phyloP scores from a whole-genome alignment of 2,888 invertebrate species.

The Pyrgus malvae region DNA sequence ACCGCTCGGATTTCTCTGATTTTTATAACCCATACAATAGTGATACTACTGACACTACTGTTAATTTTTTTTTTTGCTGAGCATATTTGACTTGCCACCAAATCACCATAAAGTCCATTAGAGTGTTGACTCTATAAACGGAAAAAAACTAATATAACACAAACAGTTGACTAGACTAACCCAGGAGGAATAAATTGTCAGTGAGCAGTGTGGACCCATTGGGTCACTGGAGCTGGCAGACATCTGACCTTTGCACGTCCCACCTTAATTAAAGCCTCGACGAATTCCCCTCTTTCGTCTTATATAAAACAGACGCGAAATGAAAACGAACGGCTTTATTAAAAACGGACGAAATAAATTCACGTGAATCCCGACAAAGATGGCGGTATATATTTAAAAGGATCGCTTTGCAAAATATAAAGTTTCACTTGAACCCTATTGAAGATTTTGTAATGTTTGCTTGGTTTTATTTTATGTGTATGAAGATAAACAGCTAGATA shows the following conservation, averaged over 20 bases:
- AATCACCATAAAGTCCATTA: no score
- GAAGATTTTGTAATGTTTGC: neutral
- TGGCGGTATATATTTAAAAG: slow-evolving; percentile 12
- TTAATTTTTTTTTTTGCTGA: no score
- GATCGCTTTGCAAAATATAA: neutral
- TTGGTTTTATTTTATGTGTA: neutral
- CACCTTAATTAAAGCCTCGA: slow-evolving; percentile 21
- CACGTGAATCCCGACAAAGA: slow-evolving; percentile 5
- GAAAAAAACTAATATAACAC: no score
- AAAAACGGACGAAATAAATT: slow-evolving; percentile 17
- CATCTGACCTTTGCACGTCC: slow-evolving; percentile 7
- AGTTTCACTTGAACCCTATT: neutral
- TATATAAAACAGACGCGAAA: slow-evolving; percentile 7
- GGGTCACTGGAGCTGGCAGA: neutral
- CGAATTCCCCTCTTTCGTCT: neutral
- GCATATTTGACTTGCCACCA: no score
- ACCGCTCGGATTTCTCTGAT: no score
- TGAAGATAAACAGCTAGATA: no score
- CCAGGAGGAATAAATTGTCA: neutral
- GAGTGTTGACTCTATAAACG: no score
- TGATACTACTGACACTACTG: no score
- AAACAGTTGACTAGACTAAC: no score
- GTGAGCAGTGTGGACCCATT: slow-evolving; percentile 1
- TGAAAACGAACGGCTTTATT: slow-evolving; percentile 15
- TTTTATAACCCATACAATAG: no score